Evolutionary conservation across 2,797 vertebrate genomes (phyloP).

Genomic region (Enteromius argenteus): DNA sequence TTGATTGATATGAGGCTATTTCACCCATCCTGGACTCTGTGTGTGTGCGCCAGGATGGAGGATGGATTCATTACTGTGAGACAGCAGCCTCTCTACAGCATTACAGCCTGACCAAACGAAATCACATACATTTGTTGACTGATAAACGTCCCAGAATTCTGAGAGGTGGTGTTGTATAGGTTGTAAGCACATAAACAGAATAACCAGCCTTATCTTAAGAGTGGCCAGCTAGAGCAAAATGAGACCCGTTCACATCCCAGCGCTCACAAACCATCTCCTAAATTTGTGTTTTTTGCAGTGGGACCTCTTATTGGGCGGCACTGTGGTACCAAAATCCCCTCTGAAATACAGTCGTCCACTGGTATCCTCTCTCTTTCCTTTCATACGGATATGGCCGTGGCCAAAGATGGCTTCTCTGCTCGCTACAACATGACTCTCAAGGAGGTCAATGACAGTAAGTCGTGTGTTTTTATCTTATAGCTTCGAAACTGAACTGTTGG

Average conservation of each 20-base stretch:
- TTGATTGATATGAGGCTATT: slow-evolving; percentile 75
- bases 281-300: slow-evolving; percentile 77
- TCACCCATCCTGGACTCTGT: slow-evolving; percentile 58
- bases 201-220: neutral
- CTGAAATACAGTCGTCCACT: slow-evolving; percentile 92
- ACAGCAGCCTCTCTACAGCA: slow-evolving; percentile 15
- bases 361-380: slow-evolving; percentile 95
- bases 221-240: slow-evolving; percentile 4
- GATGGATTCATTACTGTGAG: slow-evolving; percentile 45
- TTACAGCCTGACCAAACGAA: slow-evolving; percentile 43
- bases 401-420: slow-evolving; percentile 90
- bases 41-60: slow-evolving; percentile 24
- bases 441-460: slow-evolving; percentile 75
- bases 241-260: slow-evolving; percentile 7
- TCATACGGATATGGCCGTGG: slow-evolving; percentile 97
- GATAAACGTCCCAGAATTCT: neutral
- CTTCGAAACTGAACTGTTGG: neutral
- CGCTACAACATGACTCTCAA: slow-evolving; percentile 84
- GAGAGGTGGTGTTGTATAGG: slow-evolving; percentile 30
- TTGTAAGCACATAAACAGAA: slow-evolving; percentile 17
- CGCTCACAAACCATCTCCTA: slow-evolving; percentile 25
- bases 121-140: slow-evolving; percentile 40
- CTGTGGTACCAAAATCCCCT: slow-evolving; percentile 92
- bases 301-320: slow-evolving; percentile 96
- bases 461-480: neutral